Conservation (phyloP, 2,797 vertebrate genomes). For the Clarias laeviceps region DNA sequence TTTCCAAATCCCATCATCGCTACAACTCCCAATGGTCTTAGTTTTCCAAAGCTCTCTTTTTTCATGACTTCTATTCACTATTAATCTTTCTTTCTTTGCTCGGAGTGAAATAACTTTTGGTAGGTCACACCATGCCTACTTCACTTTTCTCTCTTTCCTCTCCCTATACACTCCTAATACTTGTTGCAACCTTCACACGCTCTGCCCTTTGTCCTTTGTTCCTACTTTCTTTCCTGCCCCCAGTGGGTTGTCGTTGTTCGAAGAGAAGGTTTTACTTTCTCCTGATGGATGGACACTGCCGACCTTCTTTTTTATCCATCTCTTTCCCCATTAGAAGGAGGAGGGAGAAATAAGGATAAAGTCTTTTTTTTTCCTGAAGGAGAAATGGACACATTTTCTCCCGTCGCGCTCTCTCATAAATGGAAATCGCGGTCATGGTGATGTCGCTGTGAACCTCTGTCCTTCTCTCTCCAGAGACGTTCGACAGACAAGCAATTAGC, state of each 20-base stretch:
- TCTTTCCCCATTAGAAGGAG: not conserved
- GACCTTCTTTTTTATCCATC: conserved; percentile 16
- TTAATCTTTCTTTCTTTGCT: conserved; percentile 45
- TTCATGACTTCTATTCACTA: not conserved
- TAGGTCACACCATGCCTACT: conserved; percentile 3
- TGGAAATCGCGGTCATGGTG: conserved; percentile 74
- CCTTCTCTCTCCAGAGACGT: conserved; percentile 68
- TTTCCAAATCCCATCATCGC: not conserved
- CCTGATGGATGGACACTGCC: not conserved
- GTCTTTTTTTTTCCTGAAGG: not conserved
- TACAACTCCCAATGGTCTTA: not conserved
- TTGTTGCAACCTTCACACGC: conserved; percentile 13
- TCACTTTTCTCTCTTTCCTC: not conserved
- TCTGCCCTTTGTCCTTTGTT: conserved; percentile 14
- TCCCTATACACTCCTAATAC: conserved; percentile 31
- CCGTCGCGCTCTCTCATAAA: conserved; percentile 64
- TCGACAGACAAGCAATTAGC: conserved; percentile 75
- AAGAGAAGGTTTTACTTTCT: not conserved
- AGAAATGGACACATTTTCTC: conserved; percentile 18
- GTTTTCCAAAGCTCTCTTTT: not conserved
- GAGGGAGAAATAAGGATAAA: not conserved
- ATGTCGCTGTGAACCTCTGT: conserved; percentile 63
- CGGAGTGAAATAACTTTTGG: not conserved
- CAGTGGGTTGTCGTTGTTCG: not conserved
- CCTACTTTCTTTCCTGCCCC: not conserved